A percentile compares a stretch with the other conserved stretches of the same genome.
Conservation (phyloP, 2,113 vertebrate genomes). For the Sorex araneus region DNA sequence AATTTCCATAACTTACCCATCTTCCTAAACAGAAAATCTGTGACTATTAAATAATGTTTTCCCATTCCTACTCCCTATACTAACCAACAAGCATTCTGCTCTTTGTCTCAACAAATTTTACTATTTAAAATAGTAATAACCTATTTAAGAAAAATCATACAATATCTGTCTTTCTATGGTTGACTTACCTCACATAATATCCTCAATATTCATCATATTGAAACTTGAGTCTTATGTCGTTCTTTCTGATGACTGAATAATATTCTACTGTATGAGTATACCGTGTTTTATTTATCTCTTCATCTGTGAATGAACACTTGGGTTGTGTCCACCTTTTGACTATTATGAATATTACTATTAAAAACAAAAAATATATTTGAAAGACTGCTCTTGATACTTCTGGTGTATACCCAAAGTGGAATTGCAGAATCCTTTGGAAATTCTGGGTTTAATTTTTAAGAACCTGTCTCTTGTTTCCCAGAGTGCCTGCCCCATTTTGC, state of each 20-base stretch:
- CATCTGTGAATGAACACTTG: not conserved
- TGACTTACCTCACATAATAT: not conserved
- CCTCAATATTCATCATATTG: not conserved
- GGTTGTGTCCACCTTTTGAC: not conserved
- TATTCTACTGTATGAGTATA: not conserved
- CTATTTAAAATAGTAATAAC: no score
- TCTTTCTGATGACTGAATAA: not conserved
- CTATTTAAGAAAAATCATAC: not conserved
- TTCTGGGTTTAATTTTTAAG: conserved; percentile 3
- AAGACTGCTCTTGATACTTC: not conserved
- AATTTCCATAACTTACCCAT: not conserved
- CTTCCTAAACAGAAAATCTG: not conserved
- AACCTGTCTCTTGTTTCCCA: not conserved
- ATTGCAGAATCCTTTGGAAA: not conserved
- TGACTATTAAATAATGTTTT: not conserved
- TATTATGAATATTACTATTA: not conserved
- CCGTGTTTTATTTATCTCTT: not conserved
- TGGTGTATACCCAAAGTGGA: not conserved
- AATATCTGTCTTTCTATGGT: not conserved
- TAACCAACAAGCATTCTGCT: not conserved
- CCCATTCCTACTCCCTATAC: accelerated
- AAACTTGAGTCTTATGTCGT: not conserved
- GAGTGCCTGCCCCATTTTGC: not conserved
- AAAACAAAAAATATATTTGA: not conserved
- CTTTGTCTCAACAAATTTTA: not conserved